Evolutionary conservation across 2,797 vertebrate genomes (phyloP).

Genomic region (Ctenochaetus hawaiiensis): DNA sequence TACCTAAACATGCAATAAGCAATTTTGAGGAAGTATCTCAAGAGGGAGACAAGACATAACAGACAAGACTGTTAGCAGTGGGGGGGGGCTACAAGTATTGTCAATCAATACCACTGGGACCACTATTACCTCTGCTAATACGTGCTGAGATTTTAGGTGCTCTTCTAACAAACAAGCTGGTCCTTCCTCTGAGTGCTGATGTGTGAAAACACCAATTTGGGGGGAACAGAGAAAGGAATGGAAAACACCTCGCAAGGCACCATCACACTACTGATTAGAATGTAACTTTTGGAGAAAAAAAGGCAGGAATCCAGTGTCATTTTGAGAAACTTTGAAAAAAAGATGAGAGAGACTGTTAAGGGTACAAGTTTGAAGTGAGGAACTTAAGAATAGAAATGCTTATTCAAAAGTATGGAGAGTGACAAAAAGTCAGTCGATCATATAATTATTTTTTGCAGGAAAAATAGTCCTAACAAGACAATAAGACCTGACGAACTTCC

Average conservation of each 20-base stretch:
- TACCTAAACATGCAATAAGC: no score
- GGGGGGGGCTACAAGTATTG: background rate
- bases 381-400: background rate
- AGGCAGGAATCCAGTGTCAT: background rate
- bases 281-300: background rate
- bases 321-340: background rate
- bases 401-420: background rate
- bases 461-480: no score
- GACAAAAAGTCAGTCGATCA: no score
- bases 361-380: background rate
- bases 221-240: background rate
- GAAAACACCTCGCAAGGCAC: background rate
- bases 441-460: no score
- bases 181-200: constrained; percentile 2
- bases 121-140: background rate
- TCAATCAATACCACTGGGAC: background rate
- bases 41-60: background rate
- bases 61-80: background rate
- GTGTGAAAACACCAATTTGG: constrained; percentile 16
- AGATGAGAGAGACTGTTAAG: background rate
- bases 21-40: background rate
- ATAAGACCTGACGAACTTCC: no score
- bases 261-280: background rate
- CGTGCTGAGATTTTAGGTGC: background rate
- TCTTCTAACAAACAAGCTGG: background rate